Conservation (phyloP, 2,888 invertebrate genomes). For the Isotomurus palustris region DNA sequence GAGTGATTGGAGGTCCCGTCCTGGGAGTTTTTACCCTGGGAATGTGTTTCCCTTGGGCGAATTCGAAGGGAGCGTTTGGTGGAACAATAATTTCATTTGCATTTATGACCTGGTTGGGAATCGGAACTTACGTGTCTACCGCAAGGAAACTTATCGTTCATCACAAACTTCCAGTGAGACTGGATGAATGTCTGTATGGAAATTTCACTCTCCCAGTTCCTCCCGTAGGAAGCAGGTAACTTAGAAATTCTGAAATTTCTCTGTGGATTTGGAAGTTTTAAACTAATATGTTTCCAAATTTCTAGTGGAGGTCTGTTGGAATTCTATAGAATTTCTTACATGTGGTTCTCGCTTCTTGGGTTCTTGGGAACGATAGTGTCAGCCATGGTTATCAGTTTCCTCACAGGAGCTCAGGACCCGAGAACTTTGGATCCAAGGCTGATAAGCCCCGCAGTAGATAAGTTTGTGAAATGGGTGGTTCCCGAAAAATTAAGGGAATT, state of each 20-base stretch:
- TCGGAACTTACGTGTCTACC: conserved; percentile 47
- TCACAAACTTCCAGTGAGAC: conserved; percentile 46
- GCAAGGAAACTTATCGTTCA: conserved; percentile 31
- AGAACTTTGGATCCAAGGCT: conserved; percentile 62
- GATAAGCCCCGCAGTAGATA: conserved; percentile 56
- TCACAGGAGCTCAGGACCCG: conserved; percentile 62
- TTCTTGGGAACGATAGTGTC: conserved; percentile 66
- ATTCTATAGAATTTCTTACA: conserved; percentile 73
- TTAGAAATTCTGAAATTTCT: no score
- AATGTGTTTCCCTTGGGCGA: conserved; percentile 59
- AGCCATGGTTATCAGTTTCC: conserved; percentile 60
- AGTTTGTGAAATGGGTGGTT: conserved; percentile 22
- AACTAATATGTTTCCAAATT: no score
- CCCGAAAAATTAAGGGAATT: conserved; percentile 15
- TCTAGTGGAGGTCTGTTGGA: conserved; percentile 46
- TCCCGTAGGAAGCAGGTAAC: conserved; percentile 14
- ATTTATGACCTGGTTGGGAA: conserved; percentile 49
- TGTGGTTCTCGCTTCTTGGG: conserved; percentile 85
- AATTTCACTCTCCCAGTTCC: conserved; percentile 32
- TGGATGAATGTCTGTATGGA: conserved; percentile 46
- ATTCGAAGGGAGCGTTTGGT: conserved; percentile 58
- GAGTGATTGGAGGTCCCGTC: conserved; percentile 49
- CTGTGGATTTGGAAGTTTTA: no score
- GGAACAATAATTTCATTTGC: conserved; percentile 47
- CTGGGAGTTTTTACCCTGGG: conserved; percentile 73